Conservation (phyloP, 2,113 vertebrate species). For the Triplophysa tibetana region DNA sequence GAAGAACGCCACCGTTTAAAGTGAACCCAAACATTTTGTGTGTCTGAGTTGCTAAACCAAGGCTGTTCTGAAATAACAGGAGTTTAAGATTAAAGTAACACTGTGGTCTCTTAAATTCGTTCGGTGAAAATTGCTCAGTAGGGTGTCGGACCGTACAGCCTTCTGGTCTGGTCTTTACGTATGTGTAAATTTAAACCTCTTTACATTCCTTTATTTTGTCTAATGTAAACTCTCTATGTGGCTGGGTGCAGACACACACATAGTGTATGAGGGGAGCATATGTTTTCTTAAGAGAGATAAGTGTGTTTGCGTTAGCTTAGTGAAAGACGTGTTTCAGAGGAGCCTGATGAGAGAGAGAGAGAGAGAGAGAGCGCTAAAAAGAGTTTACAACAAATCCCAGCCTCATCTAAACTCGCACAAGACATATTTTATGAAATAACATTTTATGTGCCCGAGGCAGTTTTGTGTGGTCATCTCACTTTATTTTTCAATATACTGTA, state of each 20-base stretch:
- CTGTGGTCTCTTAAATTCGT: conserved; percentile 55
- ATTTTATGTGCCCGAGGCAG: conserved; percentile 4
- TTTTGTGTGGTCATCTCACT: conserved; percentile 44
- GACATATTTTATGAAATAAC: conserved; percentile 30
- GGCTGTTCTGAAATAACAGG: conserved; percentile 52
- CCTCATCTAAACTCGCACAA: conserved; percentile 32
- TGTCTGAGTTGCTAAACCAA: conserved; percentile 37
- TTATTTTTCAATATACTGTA: conserved; percentile 41
- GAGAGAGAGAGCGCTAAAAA: conserved; percentile 20
- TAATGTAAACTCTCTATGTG: conserved; percentile 59
- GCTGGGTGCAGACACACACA: conserved; percentile 35
- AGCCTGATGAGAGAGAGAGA: conserved; percentile 15
- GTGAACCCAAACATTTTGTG: conserved; percentile 45
- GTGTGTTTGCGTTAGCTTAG: conserved; percentile 58
- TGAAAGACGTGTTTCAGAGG: conserved; percentile 53
- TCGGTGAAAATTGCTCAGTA: conserved; percentile 56
- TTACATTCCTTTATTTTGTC: conserved; percentile 63
- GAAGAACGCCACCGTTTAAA: conserved; percentile 39
- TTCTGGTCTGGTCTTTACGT: conserved; percentile 31
- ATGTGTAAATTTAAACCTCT: conserved; percentile 48
- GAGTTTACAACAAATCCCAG: conserved; percentile 42
- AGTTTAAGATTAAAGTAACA: conserved; percentile 67
- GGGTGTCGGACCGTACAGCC: conserved; percentile 35
- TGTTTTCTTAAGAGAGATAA: conserved; percentile 61
- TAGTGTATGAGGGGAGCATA: conserved; percentile 42